A percentile compares a stretch with the other conserved stretches of the same genome.
phyloP scores from a whole-genome alignment of 2,113 vertebrate genomes.

The Pterophyllum scalare region DNA sequence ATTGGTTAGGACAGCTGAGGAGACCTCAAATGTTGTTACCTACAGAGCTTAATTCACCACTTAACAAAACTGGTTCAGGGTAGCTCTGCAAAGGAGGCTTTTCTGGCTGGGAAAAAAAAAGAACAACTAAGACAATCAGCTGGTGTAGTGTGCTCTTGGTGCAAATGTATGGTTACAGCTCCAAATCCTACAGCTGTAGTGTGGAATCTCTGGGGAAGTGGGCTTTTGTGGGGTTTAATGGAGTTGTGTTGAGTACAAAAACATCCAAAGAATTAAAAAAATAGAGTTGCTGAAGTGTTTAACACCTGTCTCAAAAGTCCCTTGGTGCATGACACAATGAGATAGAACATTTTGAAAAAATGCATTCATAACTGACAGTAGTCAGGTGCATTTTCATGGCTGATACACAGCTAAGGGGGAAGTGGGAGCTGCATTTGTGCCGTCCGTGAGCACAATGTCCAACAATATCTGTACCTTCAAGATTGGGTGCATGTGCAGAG shows the following conservation, averaged over 20 bases:
- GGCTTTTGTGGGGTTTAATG: neutral
- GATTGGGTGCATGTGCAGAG: neutral
- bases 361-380: neutral
- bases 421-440: neutral
- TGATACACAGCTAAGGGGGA: neutral
- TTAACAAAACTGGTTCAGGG: neutral
- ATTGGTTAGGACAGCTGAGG: slow-evolving; percentile 76
- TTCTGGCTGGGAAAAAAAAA: neutral
- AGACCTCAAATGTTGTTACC: slow-evolving; percentile 55
- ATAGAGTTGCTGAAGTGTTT: neutral
- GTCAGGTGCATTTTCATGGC: neutral
- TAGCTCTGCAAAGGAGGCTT: neutral
- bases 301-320: too few relatives aligned
- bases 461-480: too few relatives aligned
- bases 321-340: too few relatives aligned
- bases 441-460: neutral
- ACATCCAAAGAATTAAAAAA: neutral
- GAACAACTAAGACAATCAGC: too few relatives aligned
- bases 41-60: slow-evolving; percentile 31
- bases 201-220: neutral
- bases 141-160: neutral
- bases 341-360: too few relatives aligned
- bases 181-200: neutral
- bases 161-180: too few relatives aligned
- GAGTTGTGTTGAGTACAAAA: neutral